phyloP scores from a whole-genome alignment of 23 tunicate genomes.

The Ascidia mentula region DNA sequence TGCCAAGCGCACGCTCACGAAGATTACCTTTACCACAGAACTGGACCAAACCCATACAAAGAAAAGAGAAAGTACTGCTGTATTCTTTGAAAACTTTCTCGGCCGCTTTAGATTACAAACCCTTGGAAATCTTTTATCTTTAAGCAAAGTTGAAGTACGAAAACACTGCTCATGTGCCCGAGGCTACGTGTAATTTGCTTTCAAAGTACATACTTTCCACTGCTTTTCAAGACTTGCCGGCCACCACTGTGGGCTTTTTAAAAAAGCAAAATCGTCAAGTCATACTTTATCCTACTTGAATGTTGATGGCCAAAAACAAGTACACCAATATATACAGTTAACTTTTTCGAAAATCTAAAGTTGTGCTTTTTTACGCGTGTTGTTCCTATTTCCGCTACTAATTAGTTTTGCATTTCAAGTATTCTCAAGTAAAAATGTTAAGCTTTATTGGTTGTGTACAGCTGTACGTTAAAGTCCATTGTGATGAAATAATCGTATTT shows the following conservation, averaged over 20 bases:
- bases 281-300: too few species aligned
- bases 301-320: too few species aligned
- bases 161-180: neutral
- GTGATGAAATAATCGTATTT: too few species aligned
- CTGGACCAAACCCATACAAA: slow-evolving; percentile 36
- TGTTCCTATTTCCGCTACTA: too few species aligned
- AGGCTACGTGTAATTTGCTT: slow-evolving; percentile 7
- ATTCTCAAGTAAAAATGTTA: too few species aligned
- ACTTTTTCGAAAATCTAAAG: too few species aligned
- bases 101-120: neutral
- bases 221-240: neutral
- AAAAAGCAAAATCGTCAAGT: neutral
- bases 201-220: neutral
- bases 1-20: slow-evolving; percentile 34
- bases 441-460: too few species aligned
- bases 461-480: too few species aligned
- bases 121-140: neutral
- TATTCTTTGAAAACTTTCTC: slow-evolving; percentile 2
- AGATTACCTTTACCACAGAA: slow-evolving; percentile 29
- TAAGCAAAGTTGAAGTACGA: neutral
- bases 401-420: too few species aligned
- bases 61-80: slow-evolving; percentile 32
- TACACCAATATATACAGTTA: too few species aligned
- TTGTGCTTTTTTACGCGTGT: too few species aligned
- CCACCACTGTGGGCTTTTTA: neutral